These are phyloP conservation scores for Pterocles orientalis DNA, from an alignment of 2,113 vertebrate species.

Conservation along the genomic window DNA sequence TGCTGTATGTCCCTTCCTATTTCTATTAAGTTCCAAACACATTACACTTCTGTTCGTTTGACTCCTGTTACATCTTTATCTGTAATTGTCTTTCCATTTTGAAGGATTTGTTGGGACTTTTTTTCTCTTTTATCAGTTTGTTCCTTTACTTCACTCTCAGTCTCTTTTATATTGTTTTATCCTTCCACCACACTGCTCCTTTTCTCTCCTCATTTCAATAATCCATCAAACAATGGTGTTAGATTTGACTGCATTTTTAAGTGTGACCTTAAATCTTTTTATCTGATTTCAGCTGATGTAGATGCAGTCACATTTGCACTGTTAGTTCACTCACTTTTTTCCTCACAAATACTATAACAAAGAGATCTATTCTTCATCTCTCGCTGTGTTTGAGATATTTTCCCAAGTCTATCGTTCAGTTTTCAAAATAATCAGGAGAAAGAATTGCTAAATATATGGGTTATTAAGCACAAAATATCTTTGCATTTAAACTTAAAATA, in stretches of 20 bases:
- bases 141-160: neutral
- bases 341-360: neutral
- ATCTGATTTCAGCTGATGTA: neutral
- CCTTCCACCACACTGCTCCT: neutral
- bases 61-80: neutral
- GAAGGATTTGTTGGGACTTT: neutral
- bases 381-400: neutral
- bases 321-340: neutral
- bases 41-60: neutral
- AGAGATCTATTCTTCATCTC: neutral
- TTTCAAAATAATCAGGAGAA: neutral
- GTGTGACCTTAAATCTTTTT: neutral
- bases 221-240: neutral
- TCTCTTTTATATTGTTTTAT: neutral
- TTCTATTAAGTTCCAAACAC: neutral
- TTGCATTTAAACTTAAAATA: neutral
- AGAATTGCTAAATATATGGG: neutral
- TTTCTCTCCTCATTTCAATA: slow-evolving; percentile 35
- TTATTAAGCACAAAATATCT: neutral
- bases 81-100: neutral
- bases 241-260: neutral
- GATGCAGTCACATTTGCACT: neutral
- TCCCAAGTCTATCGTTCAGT: neutral
- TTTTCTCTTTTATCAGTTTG: neutral
- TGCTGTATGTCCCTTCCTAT: neutral